Evolutionary conservation across 2,888 invertebrate species (phyloP).

Genomic region (Brachypalpus laphriformis): DNA sequence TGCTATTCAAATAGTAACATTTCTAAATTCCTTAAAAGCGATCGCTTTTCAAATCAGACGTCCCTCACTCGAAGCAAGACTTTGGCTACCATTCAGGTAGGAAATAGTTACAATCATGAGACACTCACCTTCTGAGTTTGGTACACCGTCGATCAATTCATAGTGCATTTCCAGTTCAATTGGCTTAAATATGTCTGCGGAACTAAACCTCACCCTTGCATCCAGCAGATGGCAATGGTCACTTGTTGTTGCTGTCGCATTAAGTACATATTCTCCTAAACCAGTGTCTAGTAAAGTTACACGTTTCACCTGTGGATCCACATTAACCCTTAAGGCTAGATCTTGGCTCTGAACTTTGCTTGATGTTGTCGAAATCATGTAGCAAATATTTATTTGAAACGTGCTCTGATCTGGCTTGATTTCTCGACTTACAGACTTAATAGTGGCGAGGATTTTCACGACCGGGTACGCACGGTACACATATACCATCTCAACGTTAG

Average conservation of each 20-base stretch:
- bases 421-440: slow-evolving; percentile 80
- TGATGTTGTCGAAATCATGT: slow-evolving; percentile 78
- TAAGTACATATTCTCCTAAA: slow-evolving; percentile 78
- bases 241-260: slow-evolving; percentile 76
- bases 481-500: slow-evolving; percentile 82
- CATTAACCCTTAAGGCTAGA: slow-evolving; percentile 78
- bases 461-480: slow-evolving; percentile 83
- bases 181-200: slow-evolving; percentile 82
- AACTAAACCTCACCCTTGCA: slow-evolving; percentile 79
- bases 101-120: too few relatives aligned
- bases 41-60: too few relatives aligned
- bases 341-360: slow-evolving; percentile 77
- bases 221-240: slow-evolving; percentile 79
- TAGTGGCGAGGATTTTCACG: slow-evolving; percentile 79
- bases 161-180: slow-evolving; percentile 82
- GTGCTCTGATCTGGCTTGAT: slow-evolving; percentile 81
- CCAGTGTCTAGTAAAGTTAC: slow-evolving; percentile 78
- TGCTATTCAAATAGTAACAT: too few relatives aligned
- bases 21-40: too few relatives aligned
- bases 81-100: too few relatives aligned
- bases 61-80: too few relatives aligned
- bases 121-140: slow-evolving; percentile 79
- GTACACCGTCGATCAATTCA: slow-evolving; percentile 79
- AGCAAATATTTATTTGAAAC: slow-evolving; percentile 80
- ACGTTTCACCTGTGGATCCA: slow-evolving; percentile 80